A percentile compares a stretch with the other conserved stretches of the same genome.
Conservation (phyloP, 2,797 vertebrate species). For the Tadarida brasiliensis region DNA sequence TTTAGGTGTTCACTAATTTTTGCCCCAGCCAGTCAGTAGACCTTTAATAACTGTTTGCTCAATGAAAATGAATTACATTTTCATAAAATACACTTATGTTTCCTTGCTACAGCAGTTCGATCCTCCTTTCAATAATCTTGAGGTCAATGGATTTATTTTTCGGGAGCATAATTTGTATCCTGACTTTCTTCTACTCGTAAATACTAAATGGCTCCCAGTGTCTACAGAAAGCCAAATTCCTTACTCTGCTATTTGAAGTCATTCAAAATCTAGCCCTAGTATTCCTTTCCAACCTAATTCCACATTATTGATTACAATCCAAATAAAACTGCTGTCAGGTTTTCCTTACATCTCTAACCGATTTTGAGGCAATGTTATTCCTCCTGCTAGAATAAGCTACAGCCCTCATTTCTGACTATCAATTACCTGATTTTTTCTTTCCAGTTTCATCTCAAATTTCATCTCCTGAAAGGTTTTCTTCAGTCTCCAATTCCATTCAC, state of each 20-base stretch:
- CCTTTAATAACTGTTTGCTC: constrained; percentile 69
- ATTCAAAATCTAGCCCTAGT: constrained; percentile 28
- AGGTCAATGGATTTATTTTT: constrained; percentile 76
- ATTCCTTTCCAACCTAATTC: constrained; percentile 49
- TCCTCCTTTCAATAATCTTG: constrained; percentile 71
- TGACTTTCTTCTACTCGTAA: constrained; percentile 69
- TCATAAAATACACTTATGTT: constrained; percentile 70
- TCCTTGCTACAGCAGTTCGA: constrained; percentile 74
- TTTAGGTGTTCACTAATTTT: constrained; percentile 60
- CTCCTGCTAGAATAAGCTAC: background rate
- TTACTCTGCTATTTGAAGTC: constrained; percentile 61
- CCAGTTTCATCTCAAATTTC: background rate
- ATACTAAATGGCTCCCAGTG: constrained; percentile 51
- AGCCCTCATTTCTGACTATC: background rate
- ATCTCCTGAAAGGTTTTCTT: background rate
- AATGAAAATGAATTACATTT: constrained; percentile 74
- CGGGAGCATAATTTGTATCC: constrained; percentile 72
- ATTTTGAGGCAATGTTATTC: background rate
- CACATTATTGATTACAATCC: background rate
- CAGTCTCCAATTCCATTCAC: background rate
- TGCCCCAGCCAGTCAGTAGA: constrained; percentile 59
- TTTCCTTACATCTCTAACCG: background rate
- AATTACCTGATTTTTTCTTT: background rate
- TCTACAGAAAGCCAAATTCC: constrained; percentile 46
- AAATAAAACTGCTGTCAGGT: constrained; percentile 29